Evolutionary conservation across 2,888 invertebrate genomes (phyloP).

Genomic region (Monochamus alternatus): DNA sequence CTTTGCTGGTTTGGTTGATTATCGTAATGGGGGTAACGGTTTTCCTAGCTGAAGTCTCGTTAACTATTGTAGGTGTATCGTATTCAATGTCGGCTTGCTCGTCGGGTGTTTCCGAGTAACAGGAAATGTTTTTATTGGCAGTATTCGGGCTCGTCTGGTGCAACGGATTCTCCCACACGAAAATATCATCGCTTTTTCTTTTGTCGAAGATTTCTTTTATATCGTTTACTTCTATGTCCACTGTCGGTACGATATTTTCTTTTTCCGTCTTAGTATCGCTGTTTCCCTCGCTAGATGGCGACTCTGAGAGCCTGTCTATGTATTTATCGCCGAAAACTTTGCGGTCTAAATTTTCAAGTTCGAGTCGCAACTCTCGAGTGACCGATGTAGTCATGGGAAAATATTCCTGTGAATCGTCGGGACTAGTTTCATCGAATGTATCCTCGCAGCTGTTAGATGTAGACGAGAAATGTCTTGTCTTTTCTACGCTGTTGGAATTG

Average conservation of each 20-base stretch:
- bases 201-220: conserved; percentile 49
- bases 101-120: conserved; percentile 79
- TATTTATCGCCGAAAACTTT: conserved; percentile 82
- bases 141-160: conserved; percentile 73
- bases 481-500: conserved; percentile 55
- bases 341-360: conserved; percentile 87
- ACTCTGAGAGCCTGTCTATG: conserved; percentile 62
- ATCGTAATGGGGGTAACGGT: conserved; percentile 81
- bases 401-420: conserved; percentile 87
- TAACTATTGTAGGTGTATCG: conserved; percentile 72
- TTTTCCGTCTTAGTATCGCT: conserved; percentile 53
- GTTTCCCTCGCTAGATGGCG: conserved; percentile 60
- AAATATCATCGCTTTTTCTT: conserved; percentile 79
- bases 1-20: conserved; percentile 67
- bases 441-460: conserved; percentile 64
- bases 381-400: conserved; percentile 91
- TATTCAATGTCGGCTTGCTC: conserved; percentile 81
- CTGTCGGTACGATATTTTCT: conserved; percentile 37
- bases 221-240: conserved; percentile 46
- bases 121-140: conserved; percentile 64
- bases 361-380: conserved; percentile 86
- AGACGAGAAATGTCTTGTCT: conserved; percentile 63
- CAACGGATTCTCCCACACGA: conserved; percentile 86
- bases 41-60: conserved; percentile 79
- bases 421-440: conserved; percentile 78